A percentile compares a stretch with the other conserved stretches of the same genome.
Conservation (phyloP, 2,113 vertebrate genomes). For the Harpagus bidentatus region DNA sequence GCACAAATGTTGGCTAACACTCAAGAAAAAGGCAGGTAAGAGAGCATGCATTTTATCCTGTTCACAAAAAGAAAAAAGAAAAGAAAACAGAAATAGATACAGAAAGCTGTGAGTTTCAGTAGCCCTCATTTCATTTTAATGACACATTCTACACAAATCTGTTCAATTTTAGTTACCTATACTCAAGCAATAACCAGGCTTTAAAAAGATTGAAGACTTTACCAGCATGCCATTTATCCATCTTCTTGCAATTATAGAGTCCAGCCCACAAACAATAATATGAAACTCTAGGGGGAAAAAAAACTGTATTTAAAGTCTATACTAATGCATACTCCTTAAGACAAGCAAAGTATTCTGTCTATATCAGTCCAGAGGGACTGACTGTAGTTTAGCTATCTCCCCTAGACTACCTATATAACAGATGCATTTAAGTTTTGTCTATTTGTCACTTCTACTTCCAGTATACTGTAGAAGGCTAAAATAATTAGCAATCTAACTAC, state of each 20-base stretch:
- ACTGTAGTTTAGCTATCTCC: background rate
- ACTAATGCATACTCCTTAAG: background rate
- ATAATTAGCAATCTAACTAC: background rate
- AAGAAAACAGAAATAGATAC: background rate
- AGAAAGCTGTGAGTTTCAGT: background rate
- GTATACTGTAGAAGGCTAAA: background rate
- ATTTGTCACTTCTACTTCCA: background rate
- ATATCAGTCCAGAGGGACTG: background rate
- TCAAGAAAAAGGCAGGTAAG: background rate
- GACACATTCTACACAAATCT: background rate
- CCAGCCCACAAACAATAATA: conserved; percentile 94
- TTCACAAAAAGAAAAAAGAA: background rate
- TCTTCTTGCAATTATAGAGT: conserved; percentile 91
- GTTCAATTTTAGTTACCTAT: background rate
- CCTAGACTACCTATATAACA: background rate
- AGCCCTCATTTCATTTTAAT: background rate
- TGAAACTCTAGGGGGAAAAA: conserved; percentile 85
- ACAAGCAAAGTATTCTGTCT: background rate
- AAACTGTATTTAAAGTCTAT: background rate
- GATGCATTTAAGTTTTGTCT: background rate
- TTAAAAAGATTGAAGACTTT: conserved; percentile 24
- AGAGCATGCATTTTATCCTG: background rate
- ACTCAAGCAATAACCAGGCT: background rate
- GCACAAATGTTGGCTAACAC: background rate
- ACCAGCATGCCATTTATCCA: conserved; percentile 99